phyloP scores from a whole-genome alignment of 2,797 vertebrate species.

The Anniella stebbinsi region DNA sequence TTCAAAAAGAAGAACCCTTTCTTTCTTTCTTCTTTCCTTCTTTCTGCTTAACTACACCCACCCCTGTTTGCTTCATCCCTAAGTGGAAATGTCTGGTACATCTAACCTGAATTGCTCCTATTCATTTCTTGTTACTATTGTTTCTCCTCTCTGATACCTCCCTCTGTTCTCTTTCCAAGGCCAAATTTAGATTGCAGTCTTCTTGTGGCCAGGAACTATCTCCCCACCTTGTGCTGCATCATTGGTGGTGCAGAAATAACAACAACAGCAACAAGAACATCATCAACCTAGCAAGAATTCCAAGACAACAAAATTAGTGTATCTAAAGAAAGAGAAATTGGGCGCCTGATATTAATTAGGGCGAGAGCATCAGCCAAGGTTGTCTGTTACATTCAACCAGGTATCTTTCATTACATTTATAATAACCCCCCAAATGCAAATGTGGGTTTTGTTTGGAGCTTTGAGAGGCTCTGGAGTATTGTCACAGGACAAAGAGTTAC shows the following conservation, averaged over 20 bases:
- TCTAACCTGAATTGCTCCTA: background rate
- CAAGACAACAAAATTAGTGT: conserved; percentile 49
- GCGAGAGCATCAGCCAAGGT: conserved; percentile 53
- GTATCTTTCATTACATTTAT: conserved; percentile 56
- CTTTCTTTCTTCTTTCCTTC: no score
- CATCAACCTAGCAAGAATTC: conserved; percentile 60
- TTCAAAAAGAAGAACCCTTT: background rate
- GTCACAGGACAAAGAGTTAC: background rate
- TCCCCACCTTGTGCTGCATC: background rate
- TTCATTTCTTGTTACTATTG: background rate
- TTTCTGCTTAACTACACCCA: no score
- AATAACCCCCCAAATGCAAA: conserved; percentile 56
- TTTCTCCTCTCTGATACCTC: background rate
- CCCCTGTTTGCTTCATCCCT: background rate
- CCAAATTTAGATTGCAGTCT: background rate
- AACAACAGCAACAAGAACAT: conserved; percentile 18
- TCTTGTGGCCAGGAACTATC: background rate
- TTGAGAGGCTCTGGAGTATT: conserved; percentile 7
- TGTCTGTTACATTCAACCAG: conserved; percentile 35
- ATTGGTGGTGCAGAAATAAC: background rate
- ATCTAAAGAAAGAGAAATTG: conserved; percentile 57
- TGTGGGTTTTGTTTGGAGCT: conserved; percentile 19
- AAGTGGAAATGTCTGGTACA: background rate
- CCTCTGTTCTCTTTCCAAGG: background rate
- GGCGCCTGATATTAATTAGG: conserved; percentile 43